Percentiles rank a stretch among this genome's conserved stretches.
These are phyloP conservation scores for Nyctalus aviator DNA, from an alignment of 2,797 vertebrate species.

Conservation along the genomic window DNA sequence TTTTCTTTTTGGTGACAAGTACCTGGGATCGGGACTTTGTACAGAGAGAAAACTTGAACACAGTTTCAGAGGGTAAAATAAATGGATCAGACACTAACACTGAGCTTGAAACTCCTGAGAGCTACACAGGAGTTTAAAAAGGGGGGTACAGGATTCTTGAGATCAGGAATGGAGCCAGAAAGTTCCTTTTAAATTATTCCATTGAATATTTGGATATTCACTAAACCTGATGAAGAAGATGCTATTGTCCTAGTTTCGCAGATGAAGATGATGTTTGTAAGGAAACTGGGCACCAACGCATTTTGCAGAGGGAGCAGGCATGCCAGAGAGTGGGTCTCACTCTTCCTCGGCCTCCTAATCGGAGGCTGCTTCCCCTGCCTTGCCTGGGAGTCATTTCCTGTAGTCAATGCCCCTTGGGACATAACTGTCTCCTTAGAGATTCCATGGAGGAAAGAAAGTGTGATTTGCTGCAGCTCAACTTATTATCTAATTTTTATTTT, in stretches of 20 bases:
- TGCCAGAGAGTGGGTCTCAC: not conserved
- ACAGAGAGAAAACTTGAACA: conserved; percentile 24
- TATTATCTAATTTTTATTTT: conserved; percentile 64
- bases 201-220: not conserved
- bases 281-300: not conserved
- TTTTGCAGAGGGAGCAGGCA: not conserved
- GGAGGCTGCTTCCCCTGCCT: not conserved
- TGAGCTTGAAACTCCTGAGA: not conserved
- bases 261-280: not conserved
- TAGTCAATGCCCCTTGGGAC: not conserved
- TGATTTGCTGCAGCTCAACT: conserved; percentile 58
- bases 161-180: not conserved
- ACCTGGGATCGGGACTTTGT: conserved; percentile 13
- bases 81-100: not conserved
- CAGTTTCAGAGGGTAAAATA: conserved; percentile 3
- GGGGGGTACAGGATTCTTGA: not conserved
- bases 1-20: conserved; percentile 21
- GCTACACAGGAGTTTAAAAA: not conserved
- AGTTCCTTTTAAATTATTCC: not conserved
- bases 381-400: conserved; percentile 47
- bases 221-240: not conserved
- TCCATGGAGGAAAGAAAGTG: not conserved
- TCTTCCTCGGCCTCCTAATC: not conserved
- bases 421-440: not conserved
- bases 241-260: not conserved